Evolutionary conservation across 1,140 invertebrate genomes (phyloP).

Genomic region (Trinorchestia longiramus): DNA sequence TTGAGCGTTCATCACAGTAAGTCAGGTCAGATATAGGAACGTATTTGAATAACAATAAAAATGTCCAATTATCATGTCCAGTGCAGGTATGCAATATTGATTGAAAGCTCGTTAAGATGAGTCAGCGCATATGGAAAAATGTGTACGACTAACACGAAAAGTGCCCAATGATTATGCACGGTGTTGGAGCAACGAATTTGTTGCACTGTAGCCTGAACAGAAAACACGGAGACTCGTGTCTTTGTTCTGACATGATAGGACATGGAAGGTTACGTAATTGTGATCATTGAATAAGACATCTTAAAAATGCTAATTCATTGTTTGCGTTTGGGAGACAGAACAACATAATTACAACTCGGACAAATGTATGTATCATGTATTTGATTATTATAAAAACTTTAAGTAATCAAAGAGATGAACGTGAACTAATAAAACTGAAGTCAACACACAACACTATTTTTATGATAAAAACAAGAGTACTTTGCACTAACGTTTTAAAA

Average conservation of each 20-base stretch:
- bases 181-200: neutral
- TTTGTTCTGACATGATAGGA: neutral
- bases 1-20: neutral
- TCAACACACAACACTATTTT: too few relatives aligned
- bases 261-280: neutral
- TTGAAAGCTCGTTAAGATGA: neutral
- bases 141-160: neutral
- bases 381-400: too few relatives aligned
- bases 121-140: neutral
- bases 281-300: neutral
- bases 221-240: neutral
- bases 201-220: neutral
- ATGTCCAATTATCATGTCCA: slow-evolving; percentile 6
- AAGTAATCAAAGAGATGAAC: neutral
- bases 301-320: neutral
- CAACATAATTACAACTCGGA: neutral
- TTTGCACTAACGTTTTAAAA: too few relatives aligned
- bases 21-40: neutral
- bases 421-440: neutral
- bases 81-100: neutral
- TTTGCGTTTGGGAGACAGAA: neutral
- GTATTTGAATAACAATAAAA: slow-evolving; percentile 19
- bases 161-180: neutral
- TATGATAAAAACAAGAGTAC: too few relatives aligned
- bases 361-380: neutral